These are phyloP conservation scores for Leucozona laternaria DNA, from an alignment of 2,888 invertebrate genomes.

Conservation along the genomic window DNA sequence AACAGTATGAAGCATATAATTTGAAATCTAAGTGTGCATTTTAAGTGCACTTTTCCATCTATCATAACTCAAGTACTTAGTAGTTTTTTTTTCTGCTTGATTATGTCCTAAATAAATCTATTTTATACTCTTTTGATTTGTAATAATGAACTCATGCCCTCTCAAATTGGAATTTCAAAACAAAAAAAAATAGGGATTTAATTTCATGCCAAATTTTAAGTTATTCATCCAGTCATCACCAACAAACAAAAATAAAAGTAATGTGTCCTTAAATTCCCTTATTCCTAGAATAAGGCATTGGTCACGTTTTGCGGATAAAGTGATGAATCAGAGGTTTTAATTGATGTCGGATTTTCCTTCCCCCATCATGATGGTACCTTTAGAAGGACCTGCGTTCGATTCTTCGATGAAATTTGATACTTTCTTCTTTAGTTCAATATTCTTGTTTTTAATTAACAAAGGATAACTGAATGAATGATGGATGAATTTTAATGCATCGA, in stretches of 20 bases:
- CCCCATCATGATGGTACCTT: not conserved
- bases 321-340: slow-evolving; percentile 48
- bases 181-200: not conserved
- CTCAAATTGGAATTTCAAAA: not conserved
- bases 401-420: slow-evolving; percentile 61
- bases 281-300: slow-evolving; percentile 65
- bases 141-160: not conserved
- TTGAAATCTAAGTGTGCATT: not conserved
- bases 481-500: not conserved
- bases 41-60: not conserved
- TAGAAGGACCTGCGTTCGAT: not conserved
- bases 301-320: slow-evolving; percentile 56
- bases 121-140: not conserved
- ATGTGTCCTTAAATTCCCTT: slow-evolving; percentile 16
- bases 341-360: slow-evolving; percentile 8
- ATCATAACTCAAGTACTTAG: not conserved
- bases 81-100: not conserved
- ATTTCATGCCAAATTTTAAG: not conserved
- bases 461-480: not conserved
- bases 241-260: not conserved
- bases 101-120: not conserved
- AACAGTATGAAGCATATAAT: not conserved
- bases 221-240: not conserved
- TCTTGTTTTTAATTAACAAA: not conserved
- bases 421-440: not conserved